Percentiles rank a stretch among this genome's conserved stretches.
phyloP scores from a whole-genome alignment of 2,797 vertebrate species.

The Fistularia tabacaria region DNA sequence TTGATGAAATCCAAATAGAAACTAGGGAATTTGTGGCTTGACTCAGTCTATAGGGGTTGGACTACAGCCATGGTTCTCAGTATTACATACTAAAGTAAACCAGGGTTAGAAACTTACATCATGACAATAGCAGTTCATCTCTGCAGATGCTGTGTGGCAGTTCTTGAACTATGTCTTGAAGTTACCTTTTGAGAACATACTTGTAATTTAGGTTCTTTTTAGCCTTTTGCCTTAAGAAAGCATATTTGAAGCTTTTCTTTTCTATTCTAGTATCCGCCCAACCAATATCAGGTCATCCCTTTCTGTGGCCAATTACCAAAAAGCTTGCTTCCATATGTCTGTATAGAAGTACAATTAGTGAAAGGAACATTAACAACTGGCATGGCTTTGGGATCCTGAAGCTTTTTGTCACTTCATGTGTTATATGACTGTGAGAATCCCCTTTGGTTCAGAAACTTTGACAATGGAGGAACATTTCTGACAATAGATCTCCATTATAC shows the following conservation, averaged over 20 bases:
- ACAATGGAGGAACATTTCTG: slow-evolving; percentile 54
- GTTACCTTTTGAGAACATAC: no score
- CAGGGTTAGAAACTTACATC: no score
- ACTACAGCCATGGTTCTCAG: no score
- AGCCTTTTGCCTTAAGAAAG: background rate
- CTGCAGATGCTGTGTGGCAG: no score
- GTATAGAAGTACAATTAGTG: slow-evolving; percentile 29
- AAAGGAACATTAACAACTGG: slow-evolving; percentile 30
- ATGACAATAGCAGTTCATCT: no score
- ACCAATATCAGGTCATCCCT: slow-evolving; percentile 12
- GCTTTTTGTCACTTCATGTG: slow-evolving; percentile 29
- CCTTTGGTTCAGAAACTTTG: slow-evolving; percentile 30
- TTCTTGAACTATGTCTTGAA: no score
- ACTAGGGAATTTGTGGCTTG: no score
- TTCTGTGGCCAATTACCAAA: slow-evolving; percentile 19
- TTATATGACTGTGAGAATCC: slow-evolving; percentile 42
- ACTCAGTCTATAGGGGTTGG: no score
- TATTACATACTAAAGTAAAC: no score
- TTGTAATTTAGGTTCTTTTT: background rate
- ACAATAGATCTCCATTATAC: slow-evolving; percentile 50
- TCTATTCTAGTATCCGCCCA: slow-evolving; percentile 1
- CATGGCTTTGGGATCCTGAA: slow-evolving; percentile 32
- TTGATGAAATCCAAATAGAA: no score
- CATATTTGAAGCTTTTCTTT: slow-evolving; percentile 1
- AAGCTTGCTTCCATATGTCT: slow-evolving; percentile 37